Base-by-base conservation (phyloP, 2,797 vertebrate species). In the Buceros bicornis region DNA sequence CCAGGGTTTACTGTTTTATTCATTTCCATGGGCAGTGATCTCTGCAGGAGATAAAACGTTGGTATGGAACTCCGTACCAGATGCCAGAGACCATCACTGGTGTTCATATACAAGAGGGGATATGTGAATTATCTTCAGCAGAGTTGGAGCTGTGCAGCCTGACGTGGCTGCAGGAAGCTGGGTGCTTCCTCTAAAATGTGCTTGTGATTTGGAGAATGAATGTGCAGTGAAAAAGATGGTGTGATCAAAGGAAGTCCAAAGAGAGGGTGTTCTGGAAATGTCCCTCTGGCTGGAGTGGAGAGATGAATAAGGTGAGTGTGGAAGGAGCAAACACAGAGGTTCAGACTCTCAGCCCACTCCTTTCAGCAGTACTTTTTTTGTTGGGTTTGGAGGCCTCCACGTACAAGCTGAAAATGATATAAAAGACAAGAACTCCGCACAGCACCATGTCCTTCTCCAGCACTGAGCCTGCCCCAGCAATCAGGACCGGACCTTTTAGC, bases 71-170 rank as follows among this genome's bases (percentile, higher is more conserved):
- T 48, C 35, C 35, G 64, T 22, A 16, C 29, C 31, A 61, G 47
- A 22, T 33, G 54, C 35, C 21, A 70, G 37, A 77, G 33, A 35
- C 56, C 15, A 29, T 21, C 47, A 18, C 17, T 7, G 8, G n/a
- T 17, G 8, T 51, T 37, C 37, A 33, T 1, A 1, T 4, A 67
- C 40, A 40, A 0, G 3, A 47, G 10, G 26, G 60, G 16, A 11
- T 35, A 8, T 12, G 37, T 19, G 54, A 84, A 31, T 5, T 43
- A 25, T 60, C 22, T 40, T 81, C 33, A 67, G 43, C 40, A 43
- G 40, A 53, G 29, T 16, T 5, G 40, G 56, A 40, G 12, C 33
- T 57, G 43, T 53, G 71, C 18, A 45, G 45, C 29, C 22, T 45
- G 65, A 50, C 33, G 33, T 33, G 33, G 33, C 33, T 33, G 33